Conservation (phyloP, 2,797 vertebrate species). For the Platalea minor region DNA sequence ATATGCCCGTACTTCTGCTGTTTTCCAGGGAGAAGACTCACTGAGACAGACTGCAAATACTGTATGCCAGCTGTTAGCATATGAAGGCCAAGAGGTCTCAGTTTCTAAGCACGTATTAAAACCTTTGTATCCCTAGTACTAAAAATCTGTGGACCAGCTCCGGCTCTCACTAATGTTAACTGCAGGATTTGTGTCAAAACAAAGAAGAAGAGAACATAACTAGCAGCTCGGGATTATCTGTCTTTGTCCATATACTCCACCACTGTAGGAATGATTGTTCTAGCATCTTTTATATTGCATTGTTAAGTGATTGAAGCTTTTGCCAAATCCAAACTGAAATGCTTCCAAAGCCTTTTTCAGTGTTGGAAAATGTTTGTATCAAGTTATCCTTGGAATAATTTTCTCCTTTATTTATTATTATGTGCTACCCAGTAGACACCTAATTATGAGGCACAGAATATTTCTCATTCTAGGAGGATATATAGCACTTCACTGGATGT, state of each 20-base stretch:
- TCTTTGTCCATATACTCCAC: background rate
- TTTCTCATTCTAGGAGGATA: background rate
- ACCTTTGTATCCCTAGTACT: background rate
- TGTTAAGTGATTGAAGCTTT: conserved; percentile 6
- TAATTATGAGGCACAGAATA: background rate
- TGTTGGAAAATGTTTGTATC: conserved; percentile 6
- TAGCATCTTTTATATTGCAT: background rate
- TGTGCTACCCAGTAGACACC: background rate
- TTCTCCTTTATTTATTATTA: conserved; percentile 42
- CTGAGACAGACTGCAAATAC: background rate
- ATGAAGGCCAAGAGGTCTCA: background rate
- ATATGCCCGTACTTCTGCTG: background rate
- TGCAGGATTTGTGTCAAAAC: conserved; percentile 3
- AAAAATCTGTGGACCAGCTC: background rate
- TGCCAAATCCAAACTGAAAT: conserved; percentile 5
- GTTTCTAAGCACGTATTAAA: background rate
- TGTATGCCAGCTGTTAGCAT: background rate
- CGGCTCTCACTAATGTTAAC: background rate
- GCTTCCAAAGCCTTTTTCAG: background rate
- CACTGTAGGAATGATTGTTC: background rate
- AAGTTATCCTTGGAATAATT: conserved; percentile 31
- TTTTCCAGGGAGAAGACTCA: background rate
- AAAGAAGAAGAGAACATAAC: background rate
- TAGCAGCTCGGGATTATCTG: background rate
- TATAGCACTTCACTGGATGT: background rate